Conservation (phyloP, 2,888 invertebrate species). For the Bombyx huttoni region DNA sequence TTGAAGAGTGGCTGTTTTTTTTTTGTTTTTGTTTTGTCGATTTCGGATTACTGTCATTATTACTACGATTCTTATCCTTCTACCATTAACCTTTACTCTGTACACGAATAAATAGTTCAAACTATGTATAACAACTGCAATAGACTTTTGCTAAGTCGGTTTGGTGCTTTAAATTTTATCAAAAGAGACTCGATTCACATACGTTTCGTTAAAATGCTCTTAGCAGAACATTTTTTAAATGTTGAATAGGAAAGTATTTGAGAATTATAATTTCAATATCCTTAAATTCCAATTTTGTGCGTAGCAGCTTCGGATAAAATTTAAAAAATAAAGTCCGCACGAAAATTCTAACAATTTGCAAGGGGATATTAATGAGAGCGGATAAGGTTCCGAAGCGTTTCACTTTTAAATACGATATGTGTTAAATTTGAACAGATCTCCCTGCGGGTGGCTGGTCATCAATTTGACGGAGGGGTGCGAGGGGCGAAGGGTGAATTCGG, state of each 20-base stretch:
- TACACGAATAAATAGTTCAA: too few relatives aligned
- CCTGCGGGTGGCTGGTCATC: conserved; percentile 63
- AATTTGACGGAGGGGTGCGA: conserved; percentile 50
- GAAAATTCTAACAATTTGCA: conserved; percentile 39
- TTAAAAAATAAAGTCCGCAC: conserved; percentile 20
- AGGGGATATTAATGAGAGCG: conserved; percentile 54
- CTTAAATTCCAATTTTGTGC: background rate
- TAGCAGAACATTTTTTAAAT: too few relatives aligned
- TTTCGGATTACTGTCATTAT: too few relatives aligned
- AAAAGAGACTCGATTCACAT: too few relatives aligned
- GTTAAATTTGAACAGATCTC: conserved; percentile 68
- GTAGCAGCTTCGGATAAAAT: conserved; percentile 9
- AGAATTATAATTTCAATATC: background rate
- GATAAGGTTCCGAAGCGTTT: conserved; percentile 53
- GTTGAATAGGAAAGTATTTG: background rate
- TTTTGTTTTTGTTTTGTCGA: too few relatives aligned
- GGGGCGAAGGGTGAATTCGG: conserved; percentile 36
- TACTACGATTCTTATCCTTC: too few relatives aligned
- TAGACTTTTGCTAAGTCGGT: too few relatives aligned
- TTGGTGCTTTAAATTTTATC: too few relatives aligned
- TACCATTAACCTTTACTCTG: too few relatives aligned
- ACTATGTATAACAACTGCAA: too few relatives aligned
- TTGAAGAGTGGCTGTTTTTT: too few relatives aligned
- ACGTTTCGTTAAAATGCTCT: too few relatives aligned
- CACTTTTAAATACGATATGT: conserved; percentile 67